Evolutionary conservation across 2,113 vertebrate species (phyloP).

Genomic region (Boleophthalmus pectinirostris): DNA sequence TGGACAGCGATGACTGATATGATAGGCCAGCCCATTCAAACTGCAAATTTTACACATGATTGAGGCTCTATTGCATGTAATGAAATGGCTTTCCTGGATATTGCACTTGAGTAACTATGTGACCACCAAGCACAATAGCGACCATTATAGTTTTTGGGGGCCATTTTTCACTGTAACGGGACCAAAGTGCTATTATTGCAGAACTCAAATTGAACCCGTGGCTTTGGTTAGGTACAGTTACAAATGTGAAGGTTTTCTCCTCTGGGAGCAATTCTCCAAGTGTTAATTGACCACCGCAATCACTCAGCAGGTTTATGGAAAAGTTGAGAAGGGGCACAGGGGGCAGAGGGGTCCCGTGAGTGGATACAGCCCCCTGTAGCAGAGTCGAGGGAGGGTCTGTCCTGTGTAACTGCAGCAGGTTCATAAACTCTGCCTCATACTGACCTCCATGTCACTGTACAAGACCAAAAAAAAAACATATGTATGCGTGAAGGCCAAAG

Average conservation of each 20-base stretch:
- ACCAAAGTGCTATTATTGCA: slow-evolving; percentile 82
- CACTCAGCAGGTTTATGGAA: slow-evolving; percentile 70
- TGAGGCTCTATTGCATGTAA: slow-evolving; percentile 95
- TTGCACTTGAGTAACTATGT: slow-evolving; percentile 85
- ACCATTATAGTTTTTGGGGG: slow-evolving; percentile 87
- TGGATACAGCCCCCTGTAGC: slow-evolving; percentile 17
- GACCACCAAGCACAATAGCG: slow-evolving; percentile 87
- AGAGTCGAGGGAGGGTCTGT: slow-evolving; percentile 41
- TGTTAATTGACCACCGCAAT: slow-evolving; percentile 75
- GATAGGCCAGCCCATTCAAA: slow-evolving; percentile 87
- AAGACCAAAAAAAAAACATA: slow-evolving; percentile 10
- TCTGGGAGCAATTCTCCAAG: slow-evolving; percentile 62
- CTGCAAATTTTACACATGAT: slow-evolving; percentile 97
- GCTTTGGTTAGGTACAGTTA: slow-evolving; percentile 63
- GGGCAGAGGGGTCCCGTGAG: slow-evolving; percentile 65
- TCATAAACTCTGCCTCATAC: slow-evolving; percentile 39
- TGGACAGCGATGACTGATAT: slow-evolving; percentile 87
- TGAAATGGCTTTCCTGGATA: slow-evolving; percentile 95
- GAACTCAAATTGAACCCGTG: slow-evolving; percentile 60
- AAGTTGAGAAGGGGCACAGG: slow-evolving; percentile 56
- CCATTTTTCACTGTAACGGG: slow-evolving; percentile 84
- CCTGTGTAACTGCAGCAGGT: slow-evolving; percentile 42
- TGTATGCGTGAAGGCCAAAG: slow-evolving; percentile 19
- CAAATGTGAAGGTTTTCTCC: slow-evolving; percentile 65
- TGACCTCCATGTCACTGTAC: slow-evolving; percentile 40